Evolutionary conservation across 2,113 vertebrate species (phyloP), one percentile per base, ranked within the genome.

Genomic region (Phalacrocorax pelagicus): DNA sequence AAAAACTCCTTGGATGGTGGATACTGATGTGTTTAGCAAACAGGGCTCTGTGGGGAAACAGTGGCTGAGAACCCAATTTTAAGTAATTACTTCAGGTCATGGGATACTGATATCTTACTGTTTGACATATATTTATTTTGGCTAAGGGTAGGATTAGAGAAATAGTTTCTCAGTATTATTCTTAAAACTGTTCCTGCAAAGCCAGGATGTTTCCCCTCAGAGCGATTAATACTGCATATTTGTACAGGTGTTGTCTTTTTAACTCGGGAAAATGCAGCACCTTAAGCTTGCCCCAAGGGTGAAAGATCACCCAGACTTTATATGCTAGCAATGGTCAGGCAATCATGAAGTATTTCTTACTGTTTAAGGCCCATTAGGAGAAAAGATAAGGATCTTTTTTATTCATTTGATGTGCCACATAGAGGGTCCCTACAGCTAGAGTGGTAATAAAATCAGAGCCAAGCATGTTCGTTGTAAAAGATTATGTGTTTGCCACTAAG

Each of bases 401-500:
- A 96, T 98, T 97, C 97, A 97, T 97, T 95, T 91, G 91, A 66
- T 91, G 96, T 97, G 96, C 96, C 91, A 92, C 95, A 84, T 90
- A 65, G 97, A 97, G 97, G 93, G 88, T 94, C 92, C 93, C 92
- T 90, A 74, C 90, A 96, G 97, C 85, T 58, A 82, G 95, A 96
- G 96, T 44, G 97, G 98, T 97, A 98, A 96, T 98, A 98, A 98
- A 97, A 96, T 81, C 86, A 22, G 93, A 97, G 96, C 97, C 94
- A 85, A 93, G 98, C 97, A 88, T 97, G 97, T 97, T 98, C 81
- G 21, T 82, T 89, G 97, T 98, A 95, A 47, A 98, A 98, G 98
- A 98, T 98, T 97, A 97, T 97, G 98, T 80, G 97, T 98, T 98
- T 97, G 98, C 98, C 97, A 90, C 95, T 47, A 58, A 98, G 96